phyloP scores from a whole-genome alignment of 2,113 vertebrate genomes.

The Epinephelus moara region DNA sequence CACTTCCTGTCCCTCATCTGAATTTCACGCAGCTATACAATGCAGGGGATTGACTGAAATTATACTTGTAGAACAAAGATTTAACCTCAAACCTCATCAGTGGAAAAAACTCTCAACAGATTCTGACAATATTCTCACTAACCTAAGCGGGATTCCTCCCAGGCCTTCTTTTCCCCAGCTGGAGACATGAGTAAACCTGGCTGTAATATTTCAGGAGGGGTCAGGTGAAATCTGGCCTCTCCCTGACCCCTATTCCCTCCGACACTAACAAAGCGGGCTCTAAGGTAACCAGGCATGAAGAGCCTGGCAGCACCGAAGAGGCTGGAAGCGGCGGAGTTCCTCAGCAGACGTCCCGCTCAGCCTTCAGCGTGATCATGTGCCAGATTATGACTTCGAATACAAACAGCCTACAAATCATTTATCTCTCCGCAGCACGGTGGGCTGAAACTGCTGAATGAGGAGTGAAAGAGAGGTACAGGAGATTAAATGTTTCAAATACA shows the following conservation, averaged over 20 bases:
- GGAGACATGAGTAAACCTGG: constrained; percentile 56
- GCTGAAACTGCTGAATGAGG: constrained; percentile 34
- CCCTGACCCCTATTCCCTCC: constrained; percentile 74
- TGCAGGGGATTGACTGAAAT: constrained; percentile 45
- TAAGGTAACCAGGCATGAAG: constrained; percentile 82
- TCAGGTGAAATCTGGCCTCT: constrained; percentile 73
- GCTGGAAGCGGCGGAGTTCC: constrained; percentile 61
- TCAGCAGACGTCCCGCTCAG: constrained; percentile 60
- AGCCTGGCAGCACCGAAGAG: constrained; percentile 63
- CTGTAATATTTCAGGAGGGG: constrained; percentile 67
- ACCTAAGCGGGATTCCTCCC: neutral
- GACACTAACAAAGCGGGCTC: constrained; percentile 77
- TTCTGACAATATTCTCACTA: constrained; percentile 12
- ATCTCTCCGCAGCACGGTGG: constrained; percentile 25
- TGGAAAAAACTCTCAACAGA: constrained; percentile 49
- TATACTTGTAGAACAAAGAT: constrained; percentile 43
- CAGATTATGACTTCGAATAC: constrained; percentile 69
- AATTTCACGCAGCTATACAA: neutral
- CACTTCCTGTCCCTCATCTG: too few relatives aligned
- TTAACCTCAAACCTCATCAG: constrained; percentile 56
- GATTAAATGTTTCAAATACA: constrained; percentile 43
- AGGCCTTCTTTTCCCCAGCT: neutral
- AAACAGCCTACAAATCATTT: constrained; percentile 60
- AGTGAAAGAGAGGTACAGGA: constrained; percentile 13
- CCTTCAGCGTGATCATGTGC: constrained; percentile 71